Conservation (phyloP, 2,888 invertebrate genomes). For the Aproaerema taeniolella region DNA sequence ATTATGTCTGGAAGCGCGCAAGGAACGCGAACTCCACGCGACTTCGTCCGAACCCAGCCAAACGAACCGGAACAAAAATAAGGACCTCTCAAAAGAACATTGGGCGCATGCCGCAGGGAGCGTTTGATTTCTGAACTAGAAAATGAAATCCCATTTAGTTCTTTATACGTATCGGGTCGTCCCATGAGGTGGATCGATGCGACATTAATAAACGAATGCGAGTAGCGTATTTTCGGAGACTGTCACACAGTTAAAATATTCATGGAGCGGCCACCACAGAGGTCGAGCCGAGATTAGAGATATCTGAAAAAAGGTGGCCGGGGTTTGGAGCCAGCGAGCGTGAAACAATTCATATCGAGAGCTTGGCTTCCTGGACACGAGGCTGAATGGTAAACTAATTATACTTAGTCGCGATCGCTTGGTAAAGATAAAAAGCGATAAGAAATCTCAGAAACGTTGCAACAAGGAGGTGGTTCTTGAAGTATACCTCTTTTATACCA, state of each 20-base stretch:
- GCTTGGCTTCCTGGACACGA: slow-evolving; percentile 17
- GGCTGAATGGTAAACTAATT: slow-evolving; percentile 27
- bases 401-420: slow-evolving; percentile 24
- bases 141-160: slow-evolving; percentile 68
- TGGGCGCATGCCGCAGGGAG: slow-evolving; percentile 41
- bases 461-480: slow-evolving; percentile 30
- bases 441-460: slow-evolving; percentile 40
- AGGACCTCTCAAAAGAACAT: slow-evolving; percentile 42
- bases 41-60: slow-evolving; percentile 29
- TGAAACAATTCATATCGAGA: slow-evolving; percentile 45
- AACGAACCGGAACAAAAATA: slow-evolving; percentile 47
- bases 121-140: slow-evolving; percentile 70
- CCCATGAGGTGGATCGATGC: slow-evolving; percentile 40
- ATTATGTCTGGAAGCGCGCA: slow-evolving; percentile 42
- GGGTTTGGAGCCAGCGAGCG: slow-evolving; percentile 31
- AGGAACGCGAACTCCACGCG: slow-evolving; percentile 21
- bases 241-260: slow-evolving; percentile 66
- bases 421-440: slow-evolving; percentile 46
- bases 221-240: slow-evolving; percentile 51
- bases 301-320: slow-evolving; percentile 45
- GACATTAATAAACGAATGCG: slow-evolving; percentile 65
- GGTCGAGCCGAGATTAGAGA: slow-evolving; percentile 52
- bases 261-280: slow-evolving; percentile 54
- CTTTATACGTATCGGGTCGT: slow-evolving; percentile 35
- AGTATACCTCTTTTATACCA: slow-evolving; percentile 31